These are phyloP conservation scores for Chauna torquata DNA, from an alignment of 2,113 vertebrate genomes.

Conservation along the genomic window DNA sequence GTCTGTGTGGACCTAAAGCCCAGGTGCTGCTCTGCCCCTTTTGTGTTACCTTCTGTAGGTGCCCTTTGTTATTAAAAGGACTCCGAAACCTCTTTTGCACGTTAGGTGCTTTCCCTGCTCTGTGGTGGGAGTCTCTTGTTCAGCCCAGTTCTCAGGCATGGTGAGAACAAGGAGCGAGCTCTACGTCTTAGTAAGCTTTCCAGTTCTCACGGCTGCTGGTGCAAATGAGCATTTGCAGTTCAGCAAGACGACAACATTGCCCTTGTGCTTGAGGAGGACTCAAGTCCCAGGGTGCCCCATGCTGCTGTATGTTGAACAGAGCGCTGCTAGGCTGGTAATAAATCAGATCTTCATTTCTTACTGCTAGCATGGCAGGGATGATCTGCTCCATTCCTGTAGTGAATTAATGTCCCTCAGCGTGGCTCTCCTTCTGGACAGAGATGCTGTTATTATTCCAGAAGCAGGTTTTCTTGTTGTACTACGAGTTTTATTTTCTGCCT, in stretches of 20 bases:
- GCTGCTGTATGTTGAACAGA: not conserved
- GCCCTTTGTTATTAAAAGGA: not conserved
- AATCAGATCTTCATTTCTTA: not conserved
- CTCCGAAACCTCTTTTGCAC: not conserved
- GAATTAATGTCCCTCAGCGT: too few species aligned
- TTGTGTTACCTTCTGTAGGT: not conserved
- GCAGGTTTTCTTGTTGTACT: not conserved
- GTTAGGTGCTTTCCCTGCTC: slow-evolving; percentile 7
- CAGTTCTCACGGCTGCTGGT: not conserved
- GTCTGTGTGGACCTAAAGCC: not conserved
- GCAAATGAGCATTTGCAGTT: not conserved
- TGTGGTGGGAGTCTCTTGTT: not conserved
- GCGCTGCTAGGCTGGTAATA: not conserved
- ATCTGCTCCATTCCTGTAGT: not conserved
- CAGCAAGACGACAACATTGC: not conserved
- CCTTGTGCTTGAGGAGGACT: not conserved
- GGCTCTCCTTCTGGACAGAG: not conserved
- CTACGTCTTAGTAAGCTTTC: not conserved
- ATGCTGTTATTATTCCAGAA: not conserved
- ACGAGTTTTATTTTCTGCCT: not conserved
- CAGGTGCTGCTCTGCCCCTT: not conserved
- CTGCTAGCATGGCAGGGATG: not conserved
- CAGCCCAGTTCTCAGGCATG: not conserved
- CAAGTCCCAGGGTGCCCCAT: not conserved
- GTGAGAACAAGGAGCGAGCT: not conserved